Conservation (phyloP, 2,888 invertebrate species). For the Pherbina coryleti region DNA sequence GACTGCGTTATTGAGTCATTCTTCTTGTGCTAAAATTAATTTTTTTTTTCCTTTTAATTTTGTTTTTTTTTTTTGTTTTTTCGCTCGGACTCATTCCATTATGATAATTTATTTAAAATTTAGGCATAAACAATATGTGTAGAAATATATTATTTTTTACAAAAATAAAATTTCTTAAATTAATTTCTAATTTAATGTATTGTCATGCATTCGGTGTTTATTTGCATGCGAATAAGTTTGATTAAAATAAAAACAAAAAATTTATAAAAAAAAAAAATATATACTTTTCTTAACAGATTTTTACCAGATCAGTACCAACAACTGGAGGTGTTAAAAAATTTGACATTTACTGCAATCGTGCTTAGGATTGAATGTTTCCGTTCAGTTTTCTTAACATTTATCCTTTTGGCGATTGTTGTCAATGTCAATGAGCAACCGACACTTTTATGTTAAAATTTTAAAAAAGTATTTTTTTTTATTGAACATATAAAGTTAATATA, state of each 20-base stretch:
- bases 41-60: constrained; percentile 33
- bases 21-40: neutral
- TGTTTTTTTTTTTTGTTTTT: constrained; percentile 23
- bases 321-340: constrained; percentile 41
- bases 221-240: constrained; percentile 22
- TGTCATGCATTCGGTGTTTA: constrained; percentile 24
- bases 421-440: constrained; percentile 31
- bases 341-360: constrained; percentile 57
- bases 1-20: constrained; percentile 10
- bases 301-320: no score
- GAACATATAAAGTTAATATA: no score
- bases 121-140: constrained; percentile 33
- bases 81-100: constrained; percentile 8
- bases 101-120: constrained; percentile 33
- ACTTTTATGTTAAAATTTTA: no score
- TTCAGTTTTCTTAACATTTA: constrained; percentile 53
- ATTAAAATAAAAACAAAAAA: constrained; percentile 42
- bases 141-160: constrained; percentile 29
- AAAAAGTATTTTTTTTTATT: no score
- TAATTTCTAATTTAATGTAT: constrained; percentile 28
- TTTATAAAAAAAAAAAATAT: constrained; percentile 45
- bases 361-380: constrained; percentile 58
- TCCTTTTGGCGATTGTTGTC: constrained; percentile 56
- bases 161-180: neutral
- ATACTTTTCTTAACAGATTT: neutral